Base-by-base conservation (phyloP, 2,888 invertebrate genomes). In the Meiosimyza platycephala region DNA sequence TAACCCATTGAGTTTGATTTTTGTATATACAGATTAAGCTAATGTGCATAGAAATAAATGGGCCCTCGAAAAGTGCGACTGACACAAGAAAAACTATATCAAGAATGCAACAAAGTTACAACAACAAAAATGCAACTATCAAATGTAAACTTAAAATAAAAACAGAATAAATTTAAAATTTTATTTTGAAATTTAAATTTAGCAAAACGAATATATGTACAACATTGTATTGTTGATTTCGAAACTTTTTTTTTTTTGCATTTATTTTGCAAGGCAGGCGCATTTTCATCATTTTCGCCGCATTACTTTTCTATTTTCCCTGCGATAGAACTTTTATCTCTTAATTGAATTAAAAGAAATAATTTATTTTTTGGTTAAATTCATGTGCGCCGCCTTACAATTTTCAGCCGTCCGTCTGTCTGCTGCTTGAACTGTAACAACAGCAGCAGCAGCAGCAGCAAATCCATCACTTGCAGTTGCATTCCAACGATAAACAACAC, bases 311-410 rank as follows among this genome's bases (percentile, higher is more conserved):
- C 11, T 57, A n/a, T 16, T 57, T 57, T 57, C 28, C 51, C 18
- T 51, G n/a, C 6, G 18, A 16, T 52, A 67, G 74, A 74, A 76
- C 74, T 74, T 75, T 72, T 74, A 74, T 77, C 73, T 75, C 74
- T 77, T 77, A 77, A 77, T 77, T 77, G 75, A 77, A 74, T 75
- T 77, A 75, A 73, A 72, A 70, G 73, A 75, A 75, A 72, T 77
- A 74, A 77, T 77, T 75, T 77, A 75, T 73, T 75, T 69, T 75
- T 71, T n/a, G 33, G 13, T 40, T 4, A 47, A 62, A 62, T 62
- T 40, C 40, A 2, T 40, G 40, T 40, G 40, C 60, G 60, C 60
- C 16, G 33, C 47, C 40, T 28, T n/a, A 47, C 15, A 40, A 40
- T 18, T 15, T 40, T 33, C 16, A 7, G 13, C 40, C 40, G 7